These are phyloP conservation scores for Nymphalis c-album DNA, from an alignment of 2,888 invertebrate species.

Conservation along the genomic window DNA sequence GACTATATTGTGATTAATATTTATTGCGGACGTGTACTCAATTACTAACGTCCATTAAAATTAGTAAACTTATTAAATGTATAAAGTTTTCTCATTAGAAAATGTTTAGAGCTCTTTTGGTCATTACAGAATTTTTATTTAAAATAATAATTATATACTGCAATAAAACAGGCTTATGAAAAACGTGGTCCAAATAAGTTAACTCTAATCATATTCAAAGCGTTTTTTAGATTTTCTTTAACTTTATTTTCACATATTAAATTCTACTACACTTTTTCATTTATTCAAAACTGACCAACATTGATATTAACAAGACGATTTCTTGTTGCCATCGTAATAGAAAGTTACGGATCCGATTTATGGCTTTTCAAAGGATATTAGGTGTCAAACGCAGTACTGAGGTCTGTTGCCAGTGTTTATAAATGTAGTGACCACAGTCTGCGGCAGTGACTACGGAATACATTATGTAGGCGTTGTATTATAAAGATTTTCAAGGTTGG, in stretches of 20 bases:
- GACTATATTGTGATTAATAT: slow-evolving; percentile 6
- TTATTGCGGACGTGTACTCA: slow-evolving; percentile 15
- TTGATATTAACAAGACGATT: slow-evolving; percentile 10
- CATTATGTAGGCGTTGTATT: slow-evolving; percentile 4
- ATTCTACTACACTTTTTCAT: no score
- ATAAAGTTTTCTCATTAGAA: slow-evolving; percentile 22
- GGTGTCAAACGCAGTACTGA: slow-evolving; percentile 27
- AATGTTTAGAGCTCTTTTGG: slow-evolving; percentile 7
- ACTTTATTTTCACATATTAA: no score
- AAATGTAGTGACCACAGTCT: slow-evolving; percentile 21
- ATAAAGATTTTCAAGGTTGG: background rate
- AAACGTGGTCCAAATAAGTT: no score
- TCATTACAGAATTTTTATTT: slow-evolving; percentile 3
- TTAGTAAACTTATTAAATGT: slow-evolving; percentile 6
- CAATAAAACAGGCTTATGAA: no score
- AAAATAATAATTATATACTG: no score
- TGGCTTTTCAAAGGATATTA: slow-evolving; percentile 34
- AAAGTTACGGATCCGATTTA: slow-evolving; percentile 32
- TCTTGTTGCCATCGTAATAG: slow-evolving; percentile 20
- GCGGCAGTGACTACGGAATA: slow-evolving; percentile 13
- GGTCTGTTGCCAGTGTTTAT: slow-evolving; percentile 19
- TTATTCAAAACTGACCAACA: background rate
- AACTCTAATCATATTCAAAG: no score
- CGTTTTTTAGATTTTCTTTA: no score
- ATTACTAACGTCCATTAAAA: slow-evolving; percentile 12